Evolutionary conservation across 2,888 invertebrate species (phyloP).

Genomic region (Melipona bicolor): DNA sequence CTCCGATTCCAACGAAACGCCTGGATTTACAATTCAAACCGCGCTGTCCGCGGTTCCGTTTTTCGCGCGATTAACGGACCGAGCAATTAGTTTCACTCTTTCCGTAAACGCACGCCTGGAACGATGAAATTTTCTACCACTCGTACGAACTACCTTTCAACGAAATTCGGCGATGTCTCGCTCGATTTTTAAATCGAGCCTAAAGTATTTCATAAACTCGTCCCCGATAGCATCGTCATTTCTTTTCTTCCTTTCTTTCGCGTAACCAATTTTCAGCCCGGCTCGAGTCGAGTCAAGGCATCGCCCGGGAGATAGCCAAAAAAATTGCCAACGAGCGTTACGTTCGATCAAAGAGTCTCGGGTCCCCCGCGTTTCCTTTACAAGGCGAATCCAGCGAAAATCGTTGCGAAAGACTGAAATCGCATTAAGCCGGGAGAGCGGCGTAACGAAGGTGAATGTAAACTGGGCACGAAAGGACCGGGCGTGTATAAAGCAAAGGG

Average conservation of each 20-base stretch:
- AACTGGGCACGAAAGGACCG: conserved; percentile 55
- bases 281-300: too few relatives aligned
- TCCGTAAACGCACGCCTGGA: neutral
- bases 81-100: conserved; percentile 33
- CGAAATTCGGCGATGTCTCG: neutral
- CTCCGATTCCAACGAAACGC: conserved; percentile 10
- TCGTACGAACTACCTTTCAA: neutral
- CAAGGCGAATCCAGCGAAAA: conserved; percentile 54
- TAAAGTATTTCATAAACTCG: neutral
- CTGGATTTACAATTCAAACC: conserved; percentile 1
- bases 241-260: too few relatives aligned
- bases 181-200: neutral
- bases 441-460: conserved; percentile 69
- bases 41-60: conserved; percentile 9
- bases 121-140: conserved; percentile 16
- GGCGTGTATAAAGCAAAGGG: conserved; percentile 28
- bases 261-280: too few relatives aligned
- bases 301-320: too few relatives aligned
- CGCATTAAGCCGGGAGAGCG: conserved; percentile 57
- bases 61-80: conserved; percentile 16
- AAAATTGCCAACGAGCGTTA: neutral
- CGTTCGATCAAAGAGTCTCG: neutral
- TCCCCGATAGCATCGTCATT: too few relatives aligned
- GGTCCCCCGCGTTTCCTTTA: conserved; percentile 34
- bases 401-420: conserved; percentile 59